phyloP scores from a whole-genome alignment of 2,888 invertebrate genomes.

The Blastobasis adustella region DNA sequence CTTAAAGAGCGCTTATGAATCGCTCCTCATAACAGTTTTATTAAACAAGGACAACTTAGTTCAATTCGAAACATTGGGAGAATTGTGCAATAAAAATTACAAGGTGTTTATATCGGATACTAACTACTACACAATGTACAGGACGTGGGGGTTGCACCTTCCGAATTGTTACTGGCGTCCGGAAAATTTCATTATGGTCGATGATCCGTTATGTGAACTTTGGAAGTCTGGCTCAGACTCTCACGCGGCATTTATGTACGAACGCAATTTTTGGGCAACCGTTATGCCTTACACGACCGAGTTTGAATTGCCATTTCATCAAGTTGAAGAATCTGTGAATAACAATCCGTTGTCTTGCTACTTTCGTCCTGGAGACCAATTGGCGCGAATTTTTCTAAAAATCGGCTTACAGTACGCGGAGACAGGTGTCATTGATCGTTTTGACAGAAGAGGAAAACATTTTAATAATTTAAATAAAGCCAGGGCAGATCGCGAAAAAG shows the following conservation, averaged over 20 bases:
- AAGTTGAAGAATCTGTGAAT: background rate
- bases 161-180: background rate
- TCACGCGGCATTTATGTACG: background rate
- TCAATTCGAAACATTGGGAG: background rate
- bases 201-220: background rate
- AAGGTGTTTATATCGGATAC: background rate
- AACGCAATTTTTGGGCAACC: background rate
- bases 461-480: background rate
- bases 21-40: background rate
- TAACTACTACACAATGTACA: background rate
- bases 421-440: background rate
- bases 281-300: background rate
- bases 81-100: background rate
- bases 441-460: background rate
- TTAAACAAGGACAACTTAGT: background rate
- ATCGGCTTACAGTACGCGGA: background rate
- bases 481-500: background rate
- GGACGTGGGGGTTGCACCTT: background rate
- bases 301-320: background rate
- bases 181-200: background rate
- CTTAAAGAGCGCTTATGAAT: background rate
- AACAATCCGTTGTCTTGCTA: background rate
- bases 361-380: background rate
- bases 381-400: background rate
- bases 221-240: background rate